Evolutionary conservation across 2,888 invertebrate genomes (phyloP), one percentile per base, ranked within the genome.

Genomic region (Hypena proboscidalis): DNA sequence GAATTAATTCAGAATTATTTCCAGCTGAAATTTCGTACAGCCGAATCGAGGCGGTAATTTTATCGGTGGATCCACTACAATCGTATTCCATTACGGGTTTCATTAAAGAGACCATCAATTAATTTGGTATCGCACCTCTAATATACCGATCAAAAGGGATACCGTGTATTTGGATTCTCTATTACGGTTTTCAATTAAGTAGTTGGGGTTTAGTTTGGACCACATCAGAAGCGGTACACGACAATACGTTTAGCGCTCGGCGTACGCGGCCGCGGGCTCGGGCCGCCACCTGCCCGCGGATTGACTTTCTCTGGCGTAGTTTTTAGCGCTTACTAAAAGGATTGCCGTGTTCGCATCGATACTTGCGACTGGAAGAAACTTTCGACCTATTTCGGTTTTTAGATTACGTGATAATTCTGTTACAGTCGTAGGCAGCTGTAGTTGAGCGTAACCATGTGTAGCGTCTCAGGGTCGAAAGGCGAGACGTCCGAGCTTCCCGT

Each of bases 171-270:
- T 73, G 80, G 77, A 81, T 76, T 75, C 81, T 77, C 77, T 83
- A 84, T 85, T 83, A 86, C 80, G 83, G 83, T 83, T 84, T 84
- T 86, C 89, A 85, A 88, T 89, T 87, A 85, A 89, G 81, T 85
- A 85, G 86, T 87, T 86, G 79, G 78, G 79, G 80, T 77, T 81
- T 83, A 82, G 83, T 84, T 85, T 77, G 58, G 78, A 83, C 81
- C 81, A 79, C 83, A 82, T 74, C 74, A 77, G 80, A 71, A 69
- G 76, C 70, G 78, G 69, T 75, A 90, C 89, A 90, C 80, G 88
- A 88, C 85, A 85, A 89, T 89, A 86, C 88, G 74, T 86, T 90
- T 89, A 88, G 75, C 56, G 57, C 63, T 61, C 58, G 44, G 52
- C 46, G 52, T n/a, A n/a, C 69, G 68, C 67, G 70, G 74, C 65